Evolutionary conservation across 2,797 vertebrate genomes (phyloP), one percentile per base, ranked within the genome.

Genomic region (Scleropages formosus): DNA sequence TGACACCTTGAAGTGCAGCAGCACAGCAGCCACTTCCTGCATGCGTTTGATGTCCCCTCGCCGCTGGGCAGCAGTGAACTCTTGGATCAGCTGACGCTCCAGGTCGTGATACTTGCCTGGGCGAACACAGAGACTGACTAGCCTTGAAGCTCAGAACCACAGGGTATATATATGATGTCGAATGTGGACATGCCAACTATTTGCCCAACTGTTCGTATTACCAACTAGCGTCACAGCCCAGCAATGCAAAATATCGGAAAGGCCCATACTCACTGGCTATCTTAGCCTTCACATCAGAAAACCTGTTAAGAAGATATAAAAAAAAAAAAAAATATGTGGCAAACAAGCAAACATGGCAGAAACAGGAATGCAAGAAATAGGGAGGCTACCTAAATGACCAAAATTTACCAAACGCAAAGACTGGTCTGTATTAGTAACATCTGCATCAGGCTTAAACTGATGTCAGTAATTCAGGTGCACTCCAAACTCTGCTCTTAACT

Each of bases 211-310:
- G n/a, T n/a, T n/a, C n/a, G n/a, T n/a, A n/a, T n/a, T n/a, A n/a
- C n/a, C n/a, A n/a, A n/a, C n/a, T n/a, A n/a, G n/a, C n/a, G n/a
- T n/a, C n/a, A n/a, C 6, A 31, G 31, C 31, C 31, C 6, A 39
- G 31, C 39, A 39, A 39, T 6, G 6, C 39, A 31, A 39, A 39
- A 39, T 39, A 31, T 39, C 77, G 39, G 6, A 58, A 62, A 51
- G 27, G 31, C 59, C 13, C 61, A 39, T 61, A 95, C 98, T 93
- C 92, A 99, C 98, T 99, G 89, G 98, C 97, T 86, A 99, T 99
- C 92, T 98, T 98, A 80, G 96, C 97, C 88, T 99, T 99, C 83
- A 99, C 98, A 86, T 98, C 98, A 82, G 98, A 93, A 95, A 99
- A 99, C 89, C 98, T 99, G 91, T 84, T 31, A 72, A 87, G 88